Base-by-base conservation (phyloP, 2,888 invertebrate species). In the Drosophila lutescens region DNA sequence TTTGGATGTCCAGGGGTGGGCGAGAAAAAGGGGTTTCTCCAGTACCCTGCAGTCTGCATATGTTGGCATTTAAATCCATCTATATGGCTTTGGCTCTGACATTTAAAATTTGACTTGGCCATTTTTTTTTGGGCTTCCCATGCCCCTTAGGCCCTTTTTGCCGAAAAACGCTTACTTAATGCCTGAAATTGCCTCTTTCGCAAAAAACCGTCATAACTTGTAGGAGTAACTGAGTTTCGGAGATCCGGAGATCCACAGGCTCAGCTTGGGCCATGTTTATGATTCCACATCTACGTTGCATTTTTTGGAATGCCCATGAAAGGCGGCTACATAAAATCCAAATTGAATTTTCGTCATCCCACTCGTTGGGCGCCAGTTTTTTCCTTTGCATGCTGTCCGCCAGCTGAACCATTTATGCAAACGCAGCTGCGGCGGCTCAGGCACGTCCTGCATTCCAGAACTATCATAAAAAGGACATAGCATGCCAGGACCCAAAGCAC, bases 301-400 rank as follows among this genome's bases (percentile, higher is more conserved):
- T 26, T 55, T 58, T 62, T 72, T 9, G 44, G 43, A 1, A 34
- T n/a, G 23, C 56, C 26, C 68, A 55, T 60, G 34, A 44, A 17
- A 34, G 15, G 36, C 34, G 30, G 38, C 66, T 67, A 72, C 87
- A 78, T 65, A 72, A 85, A 88, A 85, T 80, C 80, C 80, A 88
- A 85, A 85, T 88, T 88, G 84, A 88, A 88, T 80, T 88, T 80
- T 79, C 69, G 74, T 68, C 77, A 63, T 63, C 32, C 54, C 56
- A 56, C 53, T 32, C 57, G 44, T 41, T 26, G 70, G 44, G 1
- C 46, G 20, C 47, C 32, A 26, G 53, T 66, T 65, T 59, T 50
- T 44, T 41, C 17, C 30, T 43, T 34, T 30, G 50, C 63, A 62
- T 59, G 36, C 46, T 47, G 44, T 54, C 53, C 55, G 60, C 74